Evolutionary conservation across 2,797 vertebrate genomes (phyloP), one percentile per base, ranked within the genome.

Genomic region (Buphagus erythrorhynchus): DNA sequence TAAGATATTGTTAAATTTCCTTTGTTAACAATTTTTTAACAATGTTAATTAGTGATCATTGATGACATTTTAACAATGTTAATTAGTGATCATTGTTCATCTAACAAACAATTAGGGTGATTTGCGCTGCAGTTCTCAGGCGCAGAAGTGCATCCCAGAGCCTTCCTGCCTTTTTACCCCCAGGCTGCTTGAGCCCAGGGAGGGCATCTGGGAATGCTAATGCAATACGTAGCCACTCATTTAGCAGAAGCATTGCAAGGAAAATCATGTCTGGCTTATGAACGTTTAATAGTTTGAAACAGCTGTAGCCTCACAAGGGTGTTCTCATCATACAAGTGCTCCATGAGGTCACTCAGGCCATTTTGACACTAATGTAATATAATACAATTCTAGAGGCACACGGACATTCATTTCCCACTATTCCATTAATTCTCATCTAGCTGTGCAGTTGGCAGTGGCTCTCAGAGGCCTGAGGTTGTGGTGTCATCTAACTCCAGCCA

Each of bases 11-110:
- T 98, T 97, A 97, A 97, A 96, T 97, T 97, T 97, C 97, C 97
- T 98, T 98, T 97, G 97, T 98, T 98, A 98, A 97, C 96, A 97
- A 94, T 84, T 98, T 98, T 96, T 98, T 93, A 98, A 98, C 97
- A 97, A 97, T 98, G 97, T 97, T 98, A 98, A 98, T 98, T 98
- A 98, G 96, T 93, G 97, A 98, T 98, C 97, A 97, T 94, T 93
- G 95, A 96, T 97, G 96, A 96, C 95, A 97, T 97, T 98, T 98
- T 97, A 98, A 98, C 97, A 95, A 97, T 97, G 97, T 97, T 98
- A 98, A 98, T 98, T 98, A 98, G 96, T 77, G 97, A 97, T 97
- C 97, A 97, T 97, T 98, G 97, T 98, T 98, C 97, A 95, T 97
- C 97, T 97, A 97, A 97, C 97, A 97, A 98, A 98, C 97, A 97